Evolutionary conservation across 2,797 vertebrate genomes (phyloP), one percentile per base, ranked within the genome.

Genomic region (Cryptoblepharus egeriae): DNA sequence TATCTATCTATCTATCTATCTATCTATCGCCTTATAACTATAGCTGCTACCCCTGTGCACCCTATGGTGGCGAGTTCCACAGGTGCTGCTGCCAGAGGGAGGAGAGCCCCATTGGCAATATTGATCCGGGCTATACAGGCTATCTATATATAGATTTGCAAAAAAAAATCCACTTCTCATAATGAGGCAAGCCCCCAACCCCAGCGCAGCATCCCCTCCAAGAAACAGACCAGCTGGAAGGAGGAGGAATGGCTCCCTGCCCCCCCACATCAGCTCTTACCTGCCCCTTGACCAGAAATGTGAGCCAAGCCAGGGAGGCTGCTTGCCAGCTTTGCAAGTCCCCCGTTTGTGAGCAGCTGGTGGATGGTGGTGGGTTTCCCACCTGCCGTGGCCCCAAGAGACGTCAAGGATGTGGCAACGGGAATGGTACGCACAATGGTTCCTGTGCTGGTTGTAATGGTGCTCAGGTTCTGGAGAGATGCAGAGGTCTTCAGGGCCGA

Each of bases 291-390:
- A 93, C 95, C 97, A 92, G 97, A 98, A 95, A 98, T 97, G 92
- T 99, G 98, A 18, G 98, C 97, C 96, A 99, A 95, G 85, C 97
- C 97, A 0, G 98, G 97, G n/a, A 98, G 96, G 90, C 96, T 98
- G 93, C 97, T 98, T 87, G 98, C 98, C 81, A 99, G 95, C 86
- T 99, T 99, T 49, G 98, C 98, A 79, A 99, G 95, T 3, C 97
- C 97, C 1, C 98, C 97, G 0, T 98, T 99, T 39, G 97, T 96
- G 84, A 99, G 97, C 86, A 99, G 96, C 91, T 99, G 98, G 92
- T 99, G 98, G 91, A 99, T 99, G 82, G 98, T 97, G 0, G 98
- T 98, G 91, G 97, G 97, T 90, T 99, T 99, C 86, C 96, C 94
- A 28, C 96, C 80, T 11, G 95, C 91, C 0, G 94, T 95, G 32